Evolutionary conservation across 1,140 invertebrate genomes (phyloP), one percentile per base, ranked within the genome.

Genomic region (Bombus picipes): DNA sequence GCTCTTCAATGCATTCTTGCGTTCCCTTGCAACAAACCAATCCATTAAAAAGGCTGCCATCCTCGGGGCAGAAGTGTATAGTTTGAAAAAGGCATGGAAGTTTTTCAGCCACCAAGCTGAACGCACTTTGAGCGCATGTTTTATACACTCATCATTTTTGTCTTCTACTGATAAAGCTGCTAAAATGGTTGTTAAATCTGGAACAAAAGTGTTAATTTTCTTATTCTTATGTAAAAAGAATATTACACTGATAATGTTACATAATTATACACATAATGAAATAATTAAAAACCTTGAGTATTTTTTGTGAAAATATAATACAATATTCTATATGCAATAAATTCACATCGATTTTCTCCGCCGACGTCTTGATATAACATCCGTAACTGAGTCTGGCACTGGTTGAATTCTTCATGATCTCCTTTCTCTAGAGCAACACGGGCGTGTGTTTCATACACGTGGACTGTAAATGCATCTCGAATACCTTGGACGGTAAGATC

Each of bases 321-420:
- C 15, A 99, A 95, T 94, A 99, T 98, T 85, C 97, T 97, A 95
- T 99, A 99, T 80, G 98, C 98, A 65, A 97, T 97, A 95, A 99
- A 99, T 95, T 99, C 99, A 85, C 97, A 96, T 74, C 96, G 95
- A 95, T 98, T 97, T 91, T 96, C 96, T 39, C 96, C 96, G 79
- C 97, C 97, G 43, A 97, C 94, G 87, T 96, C 94, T 82, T 96
- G 94, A 94, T 99, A 99, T 18, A 99, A 96, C 96, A 98, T 97
- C 96, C 98, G 98, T 43, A 99, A 95, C 95, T 99, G 99, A 65
- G 98, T 99, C 95, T 99, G 99, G 94, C 99, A 99, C 94, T 99
- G 99, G 96, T 99, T 99, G 93, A 99, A 99, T 94, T 99, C 99
- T 94, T 99, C 98, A 94, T 99, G 98, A 94, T 99, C 99, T 70